Base-by-base conservation (phyloP, 2,113 vertebrate genomes). In the Thalassoma bifasciatum region DNA sequence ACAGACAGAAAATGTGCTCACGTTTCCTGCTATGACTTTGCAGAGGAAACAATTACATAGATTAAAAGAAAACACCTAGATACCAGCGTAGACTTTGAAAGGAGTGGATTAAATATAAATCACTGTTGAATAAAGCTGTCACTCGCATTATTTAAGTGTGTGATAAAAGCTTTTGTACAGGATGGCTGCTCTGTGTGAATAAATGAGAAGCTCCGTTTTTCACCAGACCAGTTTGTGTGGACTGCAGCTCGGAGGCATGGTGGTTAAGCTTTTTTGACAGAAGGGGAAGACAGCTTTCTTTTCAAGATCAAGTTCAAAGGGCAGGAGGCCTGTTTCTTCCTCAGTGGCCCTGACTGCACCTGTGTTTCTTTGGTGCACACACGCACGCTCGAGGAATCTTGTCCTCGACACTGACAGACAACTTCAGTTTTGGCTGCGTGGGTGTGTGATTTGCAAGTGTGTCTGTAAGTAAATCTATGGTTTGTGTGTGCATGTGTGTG, bases 231-330 rank as follows among this genome's bases (percentile, higher is more conserved):
- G 71, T 82, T 77, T 81, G 62, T 57, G 80, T 38, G 51, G 82
- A 81, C 77, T 71, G 37, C 44, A 73, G 85, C 88, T 90, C 47
- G 19, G 34, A 91, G 91, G 89, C 89, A 89, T 58, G 68, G 64
- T 83, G 66, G 81, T 57, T 88, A 73, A 89, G 83, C 86, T 66
- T 77, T 75, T 86, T 84, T 92, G 90, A 92, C 90, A 91, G 89
- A 67, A 85, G 65, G 70, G 66, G 69, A 83, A 87, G 81, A 89
- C 79, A 75, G 89, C 74, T 91, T 89, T 83, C 84, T 90, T 92
- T 91, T 92, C 85, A 90, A 91, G 92, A 89, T 90, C 91, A 93
- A 88, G 92, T 92, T 93, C 88, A 92, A 91, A 93, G 90, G 83
- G 70, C 77, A 84, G 85, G 79, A 87, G 79, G 65, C 66, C 77